Evolutionary conservation across 64 coral and sea anemone species (phyloP).

Genomic region (Astreopora myriophthalma): DNA sequence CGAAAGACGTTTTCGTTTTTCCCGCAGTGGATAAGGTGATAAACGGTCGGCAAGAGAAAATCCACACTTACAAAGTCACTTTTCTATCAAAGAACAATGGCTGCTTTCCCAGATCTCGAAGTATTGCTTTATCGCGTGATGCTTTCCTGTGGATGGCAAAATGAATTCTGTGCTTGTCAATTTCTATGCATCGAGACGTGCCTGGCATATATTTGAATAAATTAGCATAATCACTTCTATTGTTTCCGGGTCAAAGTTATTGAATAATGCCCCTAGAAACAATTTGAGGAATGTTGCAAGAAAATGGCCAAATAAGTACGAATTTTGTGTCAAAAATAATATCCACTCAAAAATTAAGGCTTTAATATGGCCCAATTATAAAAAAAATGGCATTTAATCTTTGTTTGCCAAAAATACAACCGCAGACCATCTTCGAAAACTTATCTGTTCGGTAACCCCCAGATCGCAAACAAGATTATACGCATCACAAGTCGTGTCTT

Average conservation of each 20-base stretch:
- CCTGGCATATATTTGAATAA: slow-evolving; percentile 34
- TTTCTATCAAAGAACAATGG: not conserved
- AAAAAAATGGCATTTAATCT: not conserved
- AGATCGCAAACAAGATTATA: slow-evolving; percentile 17
- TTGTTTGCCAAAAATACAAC: not conserved
- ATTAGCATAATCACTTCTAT: slow-evolving; percentile 29
- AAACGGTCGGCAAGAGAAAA: not conserved
- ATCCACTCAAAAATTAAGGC: not conserved
- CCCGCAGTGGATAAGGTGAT: not conserved
- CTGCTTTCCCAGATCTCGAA: not conserved
- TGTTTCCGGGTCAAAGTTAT: slow-evolving; percentile 50
- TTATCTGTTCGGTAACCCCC: not conserved
- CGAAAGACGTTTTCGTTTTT: not conserved
- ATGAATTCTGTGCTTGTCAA: not conserved
- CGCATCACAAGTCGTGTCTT: not conserved
- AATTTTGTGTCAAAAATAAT: not conserved
- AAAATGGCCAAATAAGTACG: not conserved
- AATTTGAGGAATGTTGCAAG: not conserved
- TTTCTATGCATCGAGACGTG: not conserved
- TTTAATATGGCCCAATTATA: not conserved
- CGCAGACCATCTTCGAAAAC: not conserved
- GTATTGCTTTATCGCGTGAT: not conserved
- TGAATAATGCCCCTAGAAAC: not conserved
- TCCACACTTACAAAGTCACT: slow-evolving; percentile 15
- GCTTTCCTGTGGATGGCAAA: not conserved